phyloP scores from a whole-genome alignment of 2,113 vertebrate species.

The Lamprologus tigripictilis region DNA sequence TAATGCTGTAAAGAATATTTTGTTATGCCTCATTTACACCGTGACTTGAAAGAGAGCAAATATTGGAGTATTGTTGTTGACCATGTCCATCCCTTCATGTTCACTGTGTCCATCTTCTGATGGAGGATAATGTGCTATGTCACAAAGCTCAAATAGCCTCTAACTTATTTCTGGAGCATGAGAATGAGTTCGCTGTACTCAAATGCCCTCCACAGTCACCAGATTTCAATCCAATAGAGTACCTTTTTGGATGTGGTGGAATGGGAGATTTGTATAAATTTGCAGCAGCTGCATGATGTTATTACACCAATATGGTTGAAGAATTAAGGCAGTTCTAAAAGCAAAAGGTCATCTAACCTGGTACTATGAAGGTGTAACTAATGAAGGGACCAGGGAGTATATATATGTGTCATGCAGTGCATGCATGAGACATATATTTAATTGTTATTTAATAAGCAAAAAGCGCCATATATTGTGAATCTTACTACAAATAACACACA shows the following conservation, averaged over 20 bases:
- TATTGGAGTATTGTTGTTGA: not conserved
- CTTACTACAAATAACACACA: not conserved
- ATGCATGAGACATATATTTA: not conserved
- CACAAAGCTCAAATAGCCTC: not conserved
- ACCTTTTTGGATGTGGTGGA: not conserved
- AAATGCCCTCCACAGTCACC: not conserved
- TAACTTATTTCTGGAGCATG: not conserved
- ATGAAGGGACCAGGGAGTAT: not conserved
- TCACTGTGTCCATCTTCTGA: not conserved
- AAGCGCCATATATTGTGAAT: accelerated
- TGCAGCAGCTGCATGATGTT: not conserved
- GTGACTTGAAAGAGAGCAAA: not conserved
- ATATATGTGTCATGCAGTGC: accelerated
- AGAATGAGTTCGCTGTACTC: not conserved
- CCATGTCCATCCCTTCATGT: not conserved
- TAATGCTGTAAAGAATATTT: not conserved
- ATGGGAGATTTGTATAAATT: not conserved
- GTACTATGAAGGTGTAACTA: not conserved
- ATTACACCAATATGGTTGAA: not conserved
- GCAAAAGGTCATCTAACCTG: not conserved
- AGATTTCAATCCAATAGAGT: not conserved
- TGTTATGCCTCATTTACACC: not conserved
- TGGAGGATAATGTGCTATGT: not conserved
- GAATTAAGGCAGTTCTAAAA: not conserved
- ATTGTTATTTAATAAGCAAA: not conserved